Evolutionary conservation across 2,888 invertebrate genomes (phyloP).

Genomic region (Cremastobaeus sp.): DNA sequence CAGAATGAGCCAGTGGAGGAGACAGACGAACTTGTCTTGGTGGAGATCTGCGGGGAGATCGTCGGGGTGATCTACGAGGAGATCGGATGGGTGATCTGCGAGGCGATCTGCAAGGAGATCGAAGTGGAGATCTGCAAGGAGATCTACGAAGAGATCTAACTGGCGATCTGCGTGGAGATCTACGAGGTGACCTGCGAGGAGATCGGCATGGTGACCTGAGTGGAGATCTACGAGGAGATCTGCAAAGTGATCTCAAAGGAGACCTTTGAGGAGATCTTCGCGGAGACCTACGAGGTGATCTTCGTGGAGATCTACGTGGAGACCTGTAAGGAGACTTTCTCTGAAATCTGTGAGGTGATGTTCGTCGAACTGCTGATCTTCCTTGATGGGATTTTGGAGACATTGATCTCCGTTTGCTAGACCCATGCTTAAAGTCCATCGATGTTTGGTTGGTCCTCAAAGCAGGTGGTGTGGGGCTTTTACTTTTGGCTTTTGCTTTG

Average conservation of each 20-base stretch:
- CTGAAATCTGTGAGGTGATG: no score
- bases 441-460: no score
- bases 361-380: no score
- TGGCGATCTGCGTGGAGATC: conserved; percentile 9
- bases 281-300: conserved; percentile 69
- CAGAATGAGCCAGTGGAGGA: no score
- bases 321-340: conserved; percentile 46
- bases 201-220: conserved; percentile 11
- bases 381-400: conserved; percentile 34
- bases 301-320: conserved; percentile 71
- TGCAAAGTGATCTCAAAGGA: conserved; percentile 66
- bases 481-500: no score
- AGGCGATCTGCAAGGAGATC: conserved; percentile 16
- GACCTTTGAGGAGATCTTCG: conserved; percentile 68
- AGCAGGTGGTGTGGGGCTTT: no score
- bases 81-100: no score
- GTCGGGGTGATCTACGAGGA: conserved; percentile 65
- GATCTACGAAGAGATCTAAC: conserved; percentile 15
- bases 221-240: conserved; percentile 14
- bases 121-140: conserved; percentile 2
- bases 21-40: no score
- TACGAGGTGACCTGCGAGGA: conserved; percentile 14
- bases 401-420: conserved; percentile 19
- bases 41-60: conserved; percentile 65
- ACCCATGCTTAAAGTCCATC: conserved; percentile 1